Conservation (phyloP, 1,140 invertebrate species). For the Littorina saxatilis region DNA sequence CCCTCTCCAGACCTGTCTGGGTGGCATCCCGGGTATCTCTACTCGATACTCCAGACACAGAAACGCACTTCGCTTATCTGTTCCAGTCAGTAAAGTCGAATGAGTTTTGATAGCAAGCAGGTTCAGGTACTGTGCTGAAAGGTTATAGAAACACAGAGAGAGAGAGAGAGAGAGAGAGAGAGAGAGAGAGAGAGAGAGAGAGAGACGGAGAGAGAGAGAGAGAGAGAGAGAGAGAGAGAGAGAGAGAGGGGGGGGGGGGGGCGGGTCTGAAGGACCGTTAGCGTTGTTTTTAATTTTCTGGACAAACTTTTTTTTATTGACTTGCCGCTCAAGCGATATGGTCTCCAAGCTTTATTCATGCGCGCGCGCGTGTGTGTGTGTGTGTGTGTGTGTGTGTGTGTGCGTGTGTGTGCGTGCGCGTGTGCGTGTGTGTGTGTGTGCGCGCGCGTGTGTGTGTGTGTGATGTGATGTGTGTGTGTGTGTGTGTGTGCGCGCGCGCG, state of each 20-base stretch:
- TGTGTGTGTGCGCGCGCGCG: constrained; percentile 9
- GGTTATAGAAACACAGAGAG: no score
- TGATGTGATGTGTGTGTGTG: not conserved
- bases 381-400: not conserved
- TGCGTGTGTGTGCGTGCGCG: constrained; percentile 8
- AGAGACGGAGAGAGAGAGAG: not conserved
- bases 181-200: not conserved
- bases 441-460: constrained; percentile 3
- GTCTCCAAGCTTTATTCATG: not conserved
- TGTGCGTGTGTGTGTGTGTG: constrained; percentile 5
- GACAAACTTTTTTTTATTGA: not conserved
- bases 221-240: not conserved
- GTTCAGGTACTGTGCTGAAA: no score
- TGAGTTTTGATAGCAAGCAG: not conserved
- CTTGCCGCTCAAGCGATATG: not conserved
- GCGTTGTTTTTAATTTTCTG: not conserved
- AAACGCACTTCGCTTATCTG: not conserved
- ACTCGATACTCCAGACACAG: not conserved
- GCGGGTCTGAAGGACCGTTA: not conserved
- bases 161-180: not conserved
- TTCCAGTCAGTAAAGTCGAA: no score
- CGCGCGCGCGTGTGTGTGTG: not conserved
- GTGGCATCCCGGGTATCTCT: not conserved
- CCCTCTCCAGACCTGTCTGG: not conserved
- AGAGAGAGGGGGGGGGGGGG: no score